Conservation (phyloP, 2,888 invertebrate species). For the Cheilosia pagana region DNA sequence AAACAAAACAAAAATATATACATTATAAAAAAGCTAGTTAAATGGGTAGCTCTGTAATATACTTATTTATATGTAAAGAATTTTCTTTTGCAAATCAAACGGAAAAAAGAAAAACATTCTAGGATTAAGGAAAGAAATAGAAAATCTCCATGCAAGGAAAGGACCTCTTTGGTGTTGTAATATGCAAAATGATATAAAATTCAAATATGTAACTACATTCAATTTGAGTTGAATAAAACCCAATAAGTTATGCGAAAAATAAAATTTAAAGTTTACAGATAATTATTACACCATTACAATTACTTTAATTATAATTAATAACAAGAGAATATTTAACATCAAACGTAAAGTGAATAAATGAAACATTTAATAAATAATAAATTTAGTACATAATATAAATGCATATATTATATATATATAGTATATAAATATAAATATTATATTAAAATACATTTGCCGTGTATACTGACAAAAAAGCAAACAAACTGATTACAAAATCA, state of each 20-base stretch:
- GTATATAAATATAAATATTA: no score
- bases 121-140: slow-evolving; percentile 21
- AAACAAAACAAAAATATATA: slow-evolving; percentile 14
- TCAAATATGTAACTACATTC: slow-evolving; percentile 1
- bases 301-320: slow-evolving; percentile 52
- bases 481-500: slow-evolving; percentile 28
- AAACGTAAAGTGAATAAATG: slow-evolving; percentile 22
- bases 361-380: slow-evolving; percentile 42
- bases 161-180: slow-evolving; percentile 35
- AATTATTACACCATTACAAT: slow-evolving; percentile 51
- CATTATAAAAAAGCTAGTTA: slow-evolving; percentile 24
- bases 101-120: slow-evolving; percentile 24
- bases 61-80: slow-evolving; percentile 73
- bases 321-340: slow-evolving; percentile 58
- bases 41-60: slow-evolving; percentile 69
- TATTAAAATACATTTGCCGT: slow-evolving; percentile 48
- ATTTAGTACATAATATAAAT: slow-evolving; percentile 60
- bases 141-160: not conserved
- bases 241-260: slow-evolving; percentile 11
- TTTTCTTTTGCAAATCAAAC: slow-evolving; percentile 52
- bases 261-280: slow-evolving; percentile 27
- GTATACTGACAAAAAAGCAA: slow-evolving; percentile 36
- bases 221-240: no score
- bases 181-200: slow-evolving; percentile 18
- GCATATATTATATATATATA: no score